Base-by-base conservation (phyloP, 2,113 vertebrate species). In the Microtus ochrogaster region DNA sequence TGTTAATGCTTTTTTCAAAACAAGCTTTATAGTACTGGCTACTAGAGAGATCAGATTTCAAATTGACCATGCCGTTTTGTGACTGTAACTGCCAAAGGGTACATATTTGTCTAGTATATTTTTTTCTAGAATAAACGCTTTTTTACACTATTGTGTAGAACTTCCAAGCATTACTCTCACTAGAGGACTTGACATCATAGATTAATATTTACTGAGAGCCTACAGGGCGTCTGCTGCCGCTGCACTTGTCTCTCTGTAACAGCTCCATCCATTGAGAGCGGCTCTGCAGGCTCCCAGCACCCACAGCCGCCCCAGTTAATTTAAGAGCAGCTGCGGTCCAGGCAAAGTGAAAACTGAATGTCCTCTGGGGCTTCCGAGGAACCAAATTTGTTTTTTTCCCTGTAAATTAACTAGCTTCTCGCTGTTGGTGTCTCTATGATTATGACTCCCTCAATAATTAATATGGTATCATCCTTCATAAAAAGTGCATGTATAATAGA, bases 361-460 rank as follows among this genome's bases (percentile, higher is more conserved):
- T 93, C 96, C 90, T 96, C 78, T 89, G 88, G 76, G 93, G 73
- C 47, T 91, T 78, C 77, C 33, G 6, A 73, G 77, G 74, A 95
- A 79, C 78, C 63, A 86, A 77, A 73, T 89, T 85, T 61, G 87
- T 96, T 89, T 87, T 68, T 2, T 4, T 41, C 28, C 26, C 70
- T 82, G n/a, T 93, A 97, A 96, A 96, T 97, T 91, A 97, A 96
- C 89, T 94, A 76, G 94, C 89, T 96, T 94, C 90, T 97, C 96
- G 65, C 95, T 94, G 89, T 96, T 96, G 92, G 93, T 96, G 93
- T 95, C 92, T 96, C 26, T 77, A 89, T 90, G 85, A 94, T 96
- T 97, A 74, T 92, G 88, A 96, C 85, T 97, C 58, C 95, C 41
- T 96, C 90, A 97, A 96, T 97, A 97, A 97, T 96, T 98, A 97